Percentiles rank a stretch among this genome's conserved stretches.
phyloP scores from a whole-genome alignment of 2,113 vertebrate genomes.

The Cacatua alba region DNA sequence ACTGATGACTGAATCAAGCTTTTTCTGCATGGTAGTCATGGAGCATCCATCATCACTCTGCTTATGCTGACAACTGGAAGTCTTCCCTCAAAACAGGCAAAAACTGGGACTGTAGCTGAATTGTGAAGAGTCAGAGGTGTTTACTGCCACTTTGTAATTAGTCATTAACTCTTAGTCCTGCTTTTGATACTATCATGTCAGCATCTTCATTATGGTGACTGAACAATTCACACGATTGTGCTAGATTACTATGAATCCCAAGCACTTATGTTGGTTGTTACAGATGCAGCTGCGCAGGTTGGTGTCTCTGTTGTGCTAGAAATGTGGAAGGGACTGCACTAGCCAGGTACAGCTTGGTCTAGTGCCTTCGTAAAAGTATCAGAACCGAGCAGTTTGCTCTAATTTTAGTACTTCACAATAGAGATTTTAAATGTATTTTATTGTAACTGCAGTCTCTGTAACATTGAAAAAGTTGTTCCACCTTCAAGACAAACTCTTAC shows the following conservation, averaged over 20 bases:
- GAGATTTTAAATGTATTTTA: neutral
- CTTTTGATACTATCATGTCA: neutral
- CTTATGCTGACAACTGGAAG: neutral
- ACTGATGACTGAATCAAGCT: neutral
- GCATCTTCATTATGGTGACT: neutral
- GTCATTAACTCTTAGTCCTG: neutral
- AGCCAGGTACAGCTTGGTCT: neutral
- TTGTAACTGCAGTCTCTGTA: neutral
- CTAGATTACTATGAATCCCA: neutral
- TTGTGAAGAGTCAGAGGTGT: neutral
- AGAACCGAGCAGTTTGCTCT: neutral
- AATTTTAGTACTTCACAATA: neutral
- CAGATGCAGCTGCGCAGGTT: neutral
- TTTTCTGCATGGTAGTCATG: neutral
- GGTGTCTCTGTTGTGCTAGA: neutral
- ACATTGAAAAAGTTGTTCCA: neutral
- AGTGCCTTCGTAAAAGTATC: neutral
- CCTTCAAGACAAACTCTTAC: neutral
- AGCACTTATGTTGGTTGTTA: neutral
- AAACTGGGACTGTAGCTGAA: neutral
- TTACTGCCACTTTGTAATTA: neutral
- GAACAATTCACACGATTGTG: neutral
- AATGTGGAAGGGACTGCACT: fast-evolving
- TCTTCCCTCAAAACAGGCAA: neutral
- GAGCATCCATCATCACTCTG: neutral